phyloP scores from a whole-genome alignment of 2,888 invertebrate genomes.

The Acleris literana region DNA sequence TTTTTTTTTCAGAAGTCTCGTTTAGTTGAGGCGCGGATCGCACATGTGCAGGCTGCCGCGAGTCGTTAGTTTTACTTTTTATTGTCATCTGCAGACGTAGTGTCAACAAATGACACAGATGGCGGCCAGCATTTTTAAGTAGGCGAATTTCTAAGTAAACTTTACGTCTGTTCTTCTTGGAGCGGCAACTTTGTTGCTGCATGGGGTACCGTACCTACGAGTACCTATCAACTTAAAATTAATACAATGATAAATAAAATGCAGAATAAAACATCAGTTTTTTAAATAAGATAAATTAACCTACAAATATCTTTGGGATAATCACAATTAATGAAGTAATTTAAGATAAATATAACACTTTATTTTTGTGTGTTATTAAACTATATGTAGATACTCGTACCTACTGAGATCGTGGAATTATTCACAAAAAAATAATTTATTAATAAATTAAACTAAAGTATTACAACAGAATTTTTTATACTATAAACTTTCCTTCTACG shows the following conservation, averaged over 20 bases:
- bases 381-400: too few species aligned
- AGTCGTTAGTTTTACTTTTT: conserved; percentile 70
- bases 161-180: conserved; percentile 27
- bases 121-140: conserved; percentile 49
- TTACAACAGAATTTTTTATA: too few species aligned
- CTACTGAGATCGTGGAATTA: too few species aligned
- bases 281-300: background rate
- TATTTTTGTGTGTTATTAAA: too few species aligned
- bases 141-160: conserved; percentile 40
- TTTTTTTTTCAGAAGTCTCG: conserved; percentile 40
- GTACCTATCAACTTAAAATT: too few species aligned
- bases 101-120: conserved; percentile 79
- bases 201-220: background rate
- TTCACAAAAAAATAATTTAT: too few species aligned
- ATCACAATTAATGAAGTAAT: too few species aligned
- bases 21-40: conserved; percentile 60
- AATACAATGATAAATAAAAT: background rate
- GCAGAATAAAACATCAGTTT: background rate
- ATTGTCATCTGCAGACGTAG: conserved; percentile 56
- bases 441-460: too few species aligned
- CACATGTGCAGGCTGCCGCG: conserved; percentile 69
- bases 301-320: too few species aligned
- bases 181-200: conserved; percentile 6
- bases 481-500: too few species aligned
- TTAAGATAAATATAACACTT: too few species aligned